Conservation (phyloP, 1,140 invertebrate species). For the Heliconius nattereri region DNA sequence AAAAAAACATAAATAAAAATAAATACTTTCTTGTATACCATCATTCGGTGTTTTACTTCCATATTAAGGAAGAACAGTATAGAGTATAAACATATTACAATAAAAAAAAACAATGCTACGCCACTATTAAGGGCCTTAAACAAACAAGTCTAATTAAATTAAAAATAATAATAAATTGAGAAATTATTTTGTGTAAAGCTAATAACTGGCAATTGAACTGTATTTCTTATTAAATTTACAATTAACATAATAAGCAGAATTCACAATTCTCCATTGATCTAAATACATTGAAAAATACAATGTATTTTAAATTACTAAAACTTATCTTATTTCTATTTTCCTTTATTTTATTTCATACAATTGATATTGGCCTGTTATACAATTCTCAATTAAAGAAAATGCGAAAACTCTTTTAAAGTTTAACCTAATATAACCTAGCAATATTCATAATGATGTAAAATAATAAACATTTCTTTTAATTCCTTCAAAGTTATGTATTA, state of each 20-base stretch:
- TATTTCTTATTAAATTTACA: background rate
- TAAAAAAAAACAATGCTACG: background rate
- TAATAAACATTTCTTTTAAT: background rate
- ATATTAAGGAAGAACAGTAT: too few relatives aligned
- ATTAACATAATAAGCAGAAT: background rate
- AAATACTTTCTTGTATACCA: too few relatives aligned
- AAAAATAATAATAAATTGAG: constrained; percentile 1
- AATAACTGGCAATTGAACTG: constrained; percentile 6
- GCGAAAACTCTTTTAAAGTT: background rate
- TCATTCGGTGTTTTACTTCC: too few relatives aligned
- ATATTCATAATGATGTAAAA: background rate
- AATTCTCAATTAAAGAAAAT: background rate
- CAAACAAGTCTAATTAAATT: background rate
- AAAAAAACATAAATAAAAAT: too few relatives aligned
- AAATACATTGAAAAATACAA: background rate
- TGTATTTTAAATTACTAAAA: background rate
- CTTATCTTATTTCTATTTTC: background rate
- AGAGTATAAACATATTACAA: too few relatives aligned
- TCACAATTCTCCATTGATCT: background rate
- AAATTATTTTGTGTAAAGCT: background rate
- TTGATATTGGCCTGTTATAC: too few relatives aligned
- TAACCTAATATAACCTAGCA: background rate
- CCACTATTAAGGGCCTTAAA: background rate
- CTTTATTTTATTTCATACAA: background rate
- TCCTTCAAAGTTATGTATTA: too few relatives aligned